phyloP scores from a whole-genome alignment of 2,113 vertebrate species.

The Etheostoma cragini region DNA sequence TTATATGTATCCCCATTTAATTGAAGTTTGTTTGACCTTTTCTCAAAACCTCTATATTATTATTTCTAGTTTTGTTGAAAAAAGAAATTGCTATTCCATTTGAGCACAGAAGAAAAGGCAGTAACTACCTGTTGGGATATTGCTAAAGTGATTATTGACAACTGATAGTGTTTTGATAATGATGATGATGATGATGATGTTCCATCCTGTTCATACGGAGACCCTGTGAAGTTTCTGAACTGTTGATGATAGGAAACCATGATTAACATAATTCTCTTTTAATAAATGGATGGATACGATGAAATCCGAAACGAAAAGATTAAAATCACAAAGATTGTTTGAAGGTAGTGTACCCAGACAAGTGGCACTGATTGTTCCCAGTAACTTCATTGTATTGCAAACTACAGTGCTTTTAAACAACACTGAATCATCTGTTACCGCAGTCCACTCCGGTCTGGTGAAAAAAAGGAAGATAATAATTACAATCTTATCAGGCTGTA shows the following conservation, averaged over 20 bases:
- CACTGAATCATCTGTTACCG: background rate
- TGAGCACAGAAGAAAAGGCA: background rate
- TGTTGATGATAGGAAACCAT: background rate
- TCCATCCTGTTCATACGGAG: background rate
- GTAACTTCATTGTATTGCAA: background rate
- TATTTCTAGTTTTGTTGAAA: slow-evolving; percentile 8
- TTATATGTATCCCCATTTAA: background rate
- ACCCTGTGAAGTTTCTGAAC: background rate
- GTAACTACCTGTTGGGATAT: background rate
- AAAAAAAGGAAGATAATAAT: slow-evolving; percentile 15
- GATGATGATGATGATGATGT: background rate
- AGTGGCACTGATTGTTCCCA: background rate
- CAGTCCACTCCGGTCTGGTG: background rate
- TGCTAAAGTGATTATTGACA: background rate
- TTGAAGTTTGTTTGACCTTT: background rate
- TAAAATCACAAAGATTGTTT: background rate
- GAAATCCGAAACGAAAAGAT: background rate
- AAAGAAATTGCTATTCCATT: background rate
- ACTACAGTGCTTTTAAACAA: background rate
- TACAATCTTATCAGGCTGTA: background rate
- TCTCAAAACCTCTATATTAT: background rate
- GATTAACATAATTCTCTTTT: background rate
- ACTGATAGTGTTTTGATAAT: background rate
- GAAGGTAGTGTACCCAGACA: background rate
- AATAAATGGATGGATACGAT: background rate